Conservation (phyloP, 2,113 vertebrate species). For the Dipodomys stephensi region DNA sequence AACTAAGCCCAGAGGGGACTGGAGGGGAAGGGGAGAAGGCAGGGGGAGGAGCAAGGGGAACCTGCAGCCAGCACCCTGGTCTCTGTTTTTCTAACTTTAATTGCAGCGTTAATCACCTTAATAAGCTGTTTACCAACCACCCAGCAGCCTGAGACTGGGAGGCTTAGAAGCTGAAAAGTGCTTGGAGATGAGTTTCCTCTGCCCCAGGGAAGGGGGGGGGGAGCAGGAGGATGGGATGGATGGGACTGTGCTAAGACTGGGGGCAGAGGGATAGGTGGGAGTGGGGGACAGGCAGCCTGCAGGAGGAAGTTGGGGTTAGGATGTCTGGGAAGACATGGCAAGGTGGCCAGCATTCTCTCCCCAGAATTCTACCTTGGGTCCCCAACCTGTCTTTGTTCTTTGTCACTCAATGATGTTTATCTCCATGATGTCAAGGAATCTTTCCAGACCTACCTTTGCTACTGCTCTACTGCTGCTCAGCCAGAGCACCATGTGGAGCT, state of each 20-base stretch:
- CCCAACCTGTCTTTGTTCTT: background rate
- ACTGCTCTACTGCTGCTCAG: background rate
- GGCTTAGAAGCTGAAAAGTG: constrained; percentile 72
- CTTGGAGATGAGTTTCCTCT: constrained; percentile 68
- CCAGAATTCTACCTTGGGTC: background rate
- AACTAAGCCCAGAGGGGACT: constrained; percentile 31
- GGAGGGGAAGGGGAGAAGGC: background rate
- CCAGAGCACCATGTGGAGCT: background rate
- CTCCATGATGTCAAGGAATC: background rate
- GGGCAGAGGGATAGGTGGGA: background rate
- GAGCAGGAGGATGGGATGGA: background rate
- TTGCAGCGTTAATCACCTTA: constrained; percentile 77
- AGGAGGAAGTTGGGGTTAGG: background rate
- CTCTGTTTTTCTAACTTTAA: constrained; percentile 78
- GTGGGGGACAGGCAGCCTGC: background rate
- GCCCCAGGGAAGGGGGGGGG: constrained; percentile 23
- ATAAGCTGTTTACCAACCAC: constrained; percentile 80
- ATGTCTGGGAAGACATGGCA: background rate
- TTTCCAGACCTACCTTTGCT: background rate
- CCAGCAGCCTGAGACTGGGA: constrained; percentile 65
- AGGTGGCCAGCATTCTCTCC: background rate
- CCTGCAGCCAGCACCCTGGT: constrained; percentile 62
- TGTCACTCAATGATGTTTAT: background rate
- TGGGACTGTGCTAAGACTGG: background rate
- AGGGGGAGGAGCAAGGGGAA: background rate